Base-by-base conservation (phyloP, 92 coral and sea anemone genomes). In the Micromussa lordhowensis region DNA sequence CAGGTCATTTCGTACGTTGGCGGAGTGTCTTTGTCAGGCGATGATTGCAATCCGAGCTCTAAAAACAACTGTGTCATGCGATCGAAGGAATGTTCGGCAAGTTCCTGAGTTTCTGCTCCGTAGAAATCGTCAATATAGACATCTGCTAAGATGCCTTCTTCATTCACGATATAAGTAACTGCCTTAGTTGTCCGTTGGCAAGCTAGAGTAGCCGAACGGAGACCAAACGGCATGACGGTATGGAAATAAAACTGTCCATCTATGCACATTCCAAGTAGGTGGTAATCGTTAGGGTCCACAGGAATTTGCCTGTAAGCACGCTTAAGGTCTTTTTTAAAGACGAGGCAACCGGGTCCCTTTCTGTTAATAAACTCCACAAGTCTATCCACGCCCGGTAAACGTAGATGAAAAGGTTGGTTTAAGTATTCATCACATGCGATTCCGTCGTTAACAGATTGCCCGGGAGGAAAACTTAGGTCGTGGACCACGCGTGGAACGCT, bases 31-130 rank as follows among this genome's bases (percentile, higher is more conserved):
- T 91, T 91, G 44, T 82, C 91, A 59, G 88, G 82, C 22, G 86
- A 91, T 34, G 92, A 91, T 36, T 68, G 77, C n/a, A 88, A 72
- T 68, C 94, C 92, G 75, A 92, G 91, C 72, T 92, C 94, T 58
- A 73, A 32, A 54, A 87, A 91, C 28, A 91, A 21, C 31, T 68
- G 57, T 28, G 83, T 87, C 86, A 91, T 88, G 75, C 75, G 85
- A 55, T 75, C 68, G 79, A 92, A 92, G 21, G 85, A 81, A 3
- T 55, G 51, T 38, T 79, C 71, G 44, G 94, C 79, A 80, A 72
- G 79, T 1, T 91, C 91, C 71, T 71, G 85, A 59, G 81, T 35
- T n/a, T 86, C 94, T 4, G 92, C 94, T 34, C 92, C 92, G 59
- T 91, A 91, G 51, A 88, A 91, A 83, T 92, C 86, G 63, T 92